Base-by-base conservation (phyloP, 2,113 vertebrate genomes). In the Anser brachyrhynchus region DNA sequence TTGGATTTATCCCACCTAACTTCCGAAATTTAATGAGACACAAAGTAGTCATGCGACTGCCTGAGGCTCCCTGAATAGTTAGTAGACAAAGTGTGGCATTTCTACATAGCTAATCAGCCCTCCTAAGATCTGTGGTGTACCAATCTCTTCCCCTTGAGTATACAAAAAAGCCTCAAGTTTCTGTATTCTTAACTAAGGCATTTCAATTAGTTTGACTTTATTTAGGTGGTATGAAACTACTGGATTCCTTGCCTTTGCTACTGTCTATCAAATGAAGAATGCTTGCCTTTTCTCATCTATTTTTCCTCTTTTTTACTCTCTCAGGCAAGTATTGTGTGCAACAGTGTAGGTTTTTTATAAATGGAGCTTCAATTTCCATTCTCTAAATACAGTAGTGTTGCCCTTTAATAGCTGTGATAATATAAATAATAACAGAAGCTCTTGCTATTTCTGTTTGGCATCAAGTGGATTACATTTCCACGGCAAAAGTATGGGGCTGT, bases 21-120 rank as follows among this genome's bases (percentile, higher is more conserved):
- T 67, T 89, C 59, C 86, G 73, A 64, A 73, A 73, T 61, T 83
- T 96, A 83, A 85, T 78, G 80, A 94, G 76, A 71, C 72, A 84
- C 2, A 0, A 74, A 17, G 51, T 25, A 83, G 75, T 61, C 26
- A 18, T 41, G 65, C 41, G 89, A 19, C 46, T 89, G 69, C 89
- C 76, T 81, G 20, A 74, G 69, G 76, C 69, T 77, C 73, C 37
- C 69, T 80, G 72, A 86, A 64, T 62, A 70, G 64, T 77, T 85
- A 70, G 73, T 64, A 51, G 64, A 14, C 31, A 83, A 80, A 80
- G 2, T 33, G 44, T 64, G 88, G n/a, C 28, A 41, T 86, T 92
- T 80, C 71, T 79, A 2, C 21, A 29, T 8, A 61, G 62, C 62
- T 44, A 54, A 72, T 72, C 35, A 28, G 69, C 49, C n/a, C 49